These are phyloP conservation scores for Ips nitidus DNA, from an alignment of 1,140 invertebrate genomes.

Conservation along the genomic window DNA sequence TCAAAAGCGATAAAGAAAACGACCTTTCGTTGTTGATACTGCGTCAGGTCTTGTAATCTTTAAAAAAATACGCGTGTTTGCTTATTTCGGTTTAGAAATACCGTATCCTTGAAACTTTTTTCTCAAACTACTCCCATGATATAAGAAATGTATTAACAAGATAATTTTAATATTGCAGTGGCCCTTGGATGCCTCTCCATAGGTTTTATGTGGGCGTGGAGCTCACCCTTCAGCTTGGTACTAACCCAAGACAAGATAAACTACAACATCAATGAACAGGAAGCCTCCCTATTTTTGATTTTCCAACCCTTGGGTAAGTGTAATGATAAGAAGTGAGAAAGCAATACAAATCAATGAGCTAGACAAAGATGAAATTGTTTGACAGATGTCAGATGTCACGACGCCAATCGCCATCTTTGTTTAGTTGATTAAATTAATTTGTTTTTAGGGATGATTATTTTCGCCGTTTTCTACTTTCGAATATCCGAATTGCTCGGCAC, in stretches of 20 bases:
- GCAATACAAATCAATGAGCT: too few relatives aligned
- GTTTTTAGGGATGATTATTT: slow-evolving; percentile 23
- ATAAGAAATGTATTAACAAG: too few relatives aligned
- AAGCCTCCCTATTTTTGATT: neutral
- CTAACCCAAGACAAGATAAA: slow-evolving; percentile 1
- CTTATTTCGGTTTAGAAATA: neutral
- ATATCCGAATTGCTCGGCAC: slow-evolving; percentile 41
- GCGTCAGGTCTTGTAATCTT: neutral
- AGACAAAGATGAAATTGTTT: too few relatives aligned
- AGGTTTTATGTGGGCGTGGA: neutral
- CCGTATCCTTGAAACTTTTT: neutral
- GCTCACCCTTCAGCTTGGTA: neutral
- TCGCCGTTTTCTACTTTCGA: slow-evolving; percentile 6
- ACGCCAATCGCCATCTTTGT: neutral
- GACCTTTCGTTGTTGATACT: neutral
- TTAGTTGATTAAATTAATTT: neutral
- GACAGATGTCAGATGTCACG: too few relatives aligned
- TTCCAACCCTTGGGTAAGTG: neutral
- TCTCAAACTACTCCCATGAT: neutral
- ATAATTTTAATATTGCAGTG: neutral
- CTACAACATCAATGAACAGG: neutral
- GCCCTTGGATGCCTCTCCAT: neutral
- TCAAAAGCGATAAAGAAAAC: neutral
- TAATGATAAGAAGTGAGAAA: neutral
- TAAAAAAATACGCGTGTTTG: neutral